Percentiles rank a stretch among this genome's conserved stretches.
These are phyloP conservation scores for Chanos chanos DNA, from an alignment of 2,797 vertebrate species.

Conservation along the genomic window DNA sequence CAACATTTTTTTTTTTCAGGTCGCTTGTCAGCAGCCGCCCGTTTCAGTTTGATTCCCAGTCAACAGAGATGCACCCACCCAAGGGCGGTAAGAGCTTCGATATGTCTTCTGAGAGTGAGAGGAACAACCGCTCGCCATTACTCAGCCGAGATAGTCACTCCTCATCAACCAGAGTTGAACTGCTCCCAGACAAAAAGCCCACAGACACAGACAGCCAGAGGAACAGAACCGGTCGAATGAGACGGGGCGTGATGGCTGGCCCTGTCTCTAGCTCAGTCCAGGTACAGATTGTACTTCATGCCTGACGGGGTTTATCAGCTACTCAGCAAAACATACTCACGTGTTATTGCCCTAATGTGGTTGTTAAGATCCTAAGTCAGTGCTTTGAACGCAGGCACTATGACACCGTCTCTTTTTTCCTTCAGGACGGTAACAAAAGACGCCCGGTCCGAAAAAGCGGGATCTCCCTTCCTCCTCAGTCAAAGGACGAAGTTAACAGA, in stretches of 20 bases:
- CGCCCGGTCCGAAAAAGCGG: conserved; percentile 46
- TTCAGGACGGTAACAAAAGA: conserved; percentile 64
- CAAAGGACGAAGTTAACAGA: conserved; percentile 41
- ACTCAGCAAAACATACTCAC: neutral
- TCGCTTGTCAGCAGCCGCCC: conserved; percentile 7
- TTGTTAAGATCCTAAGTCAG: neutral
- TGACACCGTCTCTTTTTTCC: neutral
- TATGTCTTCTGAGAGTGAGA: conserved; percentile 28
- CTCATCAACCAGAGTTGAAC: conserved; percentile 26
- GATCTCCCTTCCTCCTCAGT: conserved; percentile 24
- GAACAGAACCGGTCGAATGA: conserved; percentile 66
- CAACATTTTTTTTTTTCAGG: conserved; percentile 45
- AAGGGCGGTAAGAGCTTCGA: conserved; percentile 23
- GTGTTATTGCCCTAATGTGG: neutral
- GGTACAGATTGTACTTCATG: conserved; percentile 59
- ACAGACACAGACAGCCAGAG: conserved; percentile 61
- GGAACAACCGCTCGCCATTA: neutral
- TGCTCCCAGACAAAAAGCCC: conserved; percentile 47
- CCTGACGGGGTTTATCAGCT: too few species aligned
- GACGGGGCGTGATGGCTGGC: conserved; percentile 80
- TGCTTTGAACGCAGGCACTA: neutral
- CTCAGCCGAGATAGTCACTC: neutral
- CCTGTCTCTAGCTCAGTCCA: conserved; percentile 72
- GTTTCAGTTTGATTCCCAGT: conserved; percentile 6
- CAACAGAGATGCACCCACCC: conserved; percentile 26